These are phyloP conservation scores for Hippotragus niger DNA, from an alignment of 2,113 vertebrate species.

Conservation along the genomic window DNA sequence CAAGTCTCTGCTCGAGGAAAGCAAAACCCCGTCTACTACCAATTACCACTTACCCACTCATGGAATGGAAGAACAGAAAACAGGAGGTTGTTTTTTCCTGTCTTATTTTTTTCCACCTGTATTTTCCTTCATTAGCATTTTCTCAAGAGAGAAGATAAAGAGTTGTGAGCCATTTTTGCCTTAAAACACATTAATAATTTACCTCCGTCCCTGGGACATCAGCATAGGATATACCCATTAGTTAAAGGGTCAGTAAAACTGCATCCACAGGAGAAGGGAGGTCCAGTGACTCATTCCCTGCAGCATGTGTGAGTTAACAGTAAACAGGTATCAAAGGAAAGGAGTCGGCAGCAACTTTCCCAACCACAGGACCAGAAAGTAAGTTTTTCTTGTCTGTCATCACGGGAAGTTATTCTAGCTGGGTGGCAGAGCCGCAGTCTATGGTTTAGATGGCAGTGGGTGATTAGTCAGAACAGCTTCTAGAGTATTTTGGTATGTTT, in stretches of 20 bases:
- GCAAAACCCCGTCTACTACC: neutral
- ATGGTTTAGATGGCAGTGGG: neutral
- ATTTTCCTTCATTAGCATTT: constrained; percentile 30
- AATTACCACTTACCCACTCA: neutral
- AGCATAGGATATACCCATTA: constrained; percentile 16
- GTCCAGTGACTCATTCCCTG: constrained; percentile 45
- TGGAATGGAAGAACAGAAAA: neutral
- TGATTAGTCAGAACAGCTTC: constrained; percentile 7
- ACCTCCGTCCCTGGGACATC: neutral
- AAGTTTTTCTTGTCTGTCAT: neutral
- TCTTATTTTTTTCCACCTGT: neutral
- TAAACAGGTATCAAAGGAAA: neutral
- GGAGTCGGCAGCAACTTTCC: neutral
- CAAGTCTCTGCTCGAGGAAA: neutral
- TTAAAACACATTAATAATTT: constrained; percentile 66
- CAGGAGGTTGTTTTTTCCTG: neutral
- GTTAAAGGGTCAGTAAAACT: constrained; percentile 45
- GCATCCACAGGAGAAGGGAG: neutral
- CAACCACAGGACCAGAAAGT: constrained; percentile 23
- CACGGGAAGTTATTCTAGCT: neutral
- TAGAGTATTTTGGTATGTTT: neutral
- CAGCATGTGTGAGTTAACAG: neutral
- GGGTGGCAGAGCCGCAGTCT: neutral
- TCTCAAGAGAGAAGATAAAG: constrained; percentile 10
- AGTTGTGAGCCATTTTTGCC: constrained; percentile 25